Evolutionary conservation across 1,140 invertebrate species (phyloP), one percentile per base, ranked within the genome.

Genomic region (Monomorium pharaonis): DNA sequence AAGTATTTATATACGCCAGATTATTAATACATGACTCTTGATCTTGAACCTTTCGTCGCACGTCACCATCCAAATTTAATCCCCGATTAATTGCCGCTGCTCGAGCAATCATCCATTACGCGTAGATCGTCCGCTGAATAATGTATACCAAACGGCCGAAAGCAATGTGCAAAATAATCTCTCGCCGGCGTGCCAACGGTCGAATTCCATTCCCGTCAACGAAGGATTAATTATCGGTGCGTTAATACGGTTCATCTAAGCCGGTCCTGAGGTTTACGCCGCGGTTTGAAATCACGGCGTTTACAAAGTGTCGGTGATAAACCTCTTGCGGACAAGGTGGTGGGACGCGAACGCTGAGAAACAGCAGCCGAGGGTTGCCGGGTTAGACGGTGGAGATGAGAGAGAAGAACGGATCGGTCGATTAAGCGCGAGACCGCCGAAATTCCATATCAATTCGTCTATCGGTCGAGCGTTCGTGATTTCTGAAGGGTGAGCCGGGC

Each of bases 391-490:
- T 76, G 65, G 62, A 92, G 85, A 56, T 84, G 74, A 81, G 65
- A 92, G 88, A 85, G 88, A n/a, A n/a, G 85, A 75, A 86, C 72
- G 65, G 74, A 44, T 51, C 81, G 80, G 80, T 91, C 91, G 92
- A 93, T 93, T 91, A 86, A 85, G 74, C 91, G 88, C 77, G 87
- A 90, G 80, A 90, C 92, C 90, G 75, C 87, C 67, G 87, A 93
- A 94, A 93, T 94, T 93, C 86, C 90, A 56, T 91, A 92, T 93
- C 93, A 90, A 94, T 94, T 92, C 90, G 87, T 93, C 91, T 90
- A 90, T 92, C 86, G 88, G 88, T 24, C 44, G 77, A 86, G 72
- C 62, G 69, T 63, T n/a, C 75, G 54, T 80, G 89, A 78, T 65
- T 89, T 84, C 67, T 62, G 84, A 54, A 88, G 86, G 88, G 84